Evolutionary conservation across 2,113 vertebrate genomes (phyloP), one percentile per base, ranked within the genome.

Genomic region (Syngnathoides biaculeatus): DNA sequence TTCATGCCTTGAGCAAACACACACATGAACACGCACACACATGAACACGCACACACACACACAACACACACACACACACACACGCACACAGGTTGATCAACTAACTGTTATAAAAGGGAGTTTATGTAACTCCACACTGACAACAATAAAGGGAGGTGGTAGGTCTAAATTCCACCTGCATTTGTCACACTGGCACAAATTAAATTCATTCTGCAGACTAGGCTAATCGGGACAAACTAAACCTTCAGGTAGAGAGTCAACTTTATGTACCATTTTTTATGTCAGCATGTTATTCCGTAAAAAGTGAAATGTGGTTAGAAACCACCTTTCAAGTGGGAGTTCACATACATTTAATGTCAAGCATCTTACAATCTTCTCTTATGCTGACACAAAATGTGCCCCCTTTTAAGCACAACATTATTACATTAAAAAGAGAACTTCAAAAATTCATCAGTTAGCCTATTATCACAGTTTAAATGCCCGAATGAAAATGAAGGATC

Each of bases 1-100:
- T 24, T 52, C 26, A 17, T n/a, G 4, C 58, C 52, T 47, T 69
- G 10, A 73, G 65, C 67, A 79, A 64, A 81, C 67, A 73, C 35
- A 38, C 24, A n/a, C n/a, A 55, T 20, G 39, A 11, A 60, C 8
- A 65, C 3, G 26, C 8, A n/a, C n/a, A n/a, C n/a, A n/a, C n/a
- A n/a, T n/a, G n/a, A n/a, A n/a, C n/a, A n/a, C n/a, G n/a, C n/a
- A n/a, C n/a, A n/a, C n/a, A n/a, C n/a, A n/a, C n/a, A n/a, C n/a
- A n/a, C n/a, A n/a, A n/a, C n/a, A n/a, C n/a, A n/a, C n/a, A n/a
- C n/a, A n/a, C n/a, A n/a, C n/a, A n/a, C n/a, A n/a, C 67, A 79
- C 61, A 81, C 67, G 71, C 35, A 38, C 24, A 39, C 43, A 10
- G 45, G 19, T 22, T 45, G 55, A 39, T 72, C 53, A 43, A 61